These are phyloP conservation scores for Syrista parreyssii DNA, from an alignment of 2,888 invertebrate species.

Conservation along the genomic window DNA sequence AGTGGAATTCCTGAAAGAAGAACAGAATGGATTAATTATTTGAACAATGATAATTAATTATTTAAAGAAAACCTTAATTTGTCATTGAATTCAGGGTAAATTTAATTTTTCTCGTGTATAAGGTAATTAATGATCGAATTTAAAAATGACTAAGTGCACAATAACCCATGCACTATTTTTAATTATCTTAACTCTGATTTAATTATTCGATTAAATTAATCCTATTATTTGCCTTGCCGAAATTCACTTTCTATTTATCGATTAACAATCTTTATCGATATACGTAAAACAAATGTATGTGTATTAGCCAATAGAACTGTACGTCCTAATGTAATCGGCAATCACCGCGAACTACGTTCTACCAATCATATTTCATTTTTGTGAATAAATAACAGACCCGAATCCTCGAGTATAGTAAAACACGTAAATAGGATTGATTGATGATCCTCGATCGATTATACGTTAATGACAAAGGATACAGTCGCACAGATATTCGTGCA, in stretches of 20 bases:
- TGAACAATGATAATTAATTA: too few relatives aligned
- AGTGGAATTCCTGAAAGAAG: not conserved
- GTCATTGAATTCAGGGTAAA: not conserved
- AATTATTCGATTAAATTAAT: not conserved
- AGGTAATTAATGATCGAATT: not conserved
- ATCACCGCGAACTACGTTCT: not conserved
- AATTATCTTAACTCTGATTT: too few relatives aligned
- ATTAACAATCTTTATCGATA: not conserved
- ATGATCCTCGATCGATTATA: not conserved
- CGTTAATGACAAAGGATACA: not conserved
- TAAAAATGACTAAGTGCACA: not conserved
- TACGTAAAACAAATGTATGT: not conserved
- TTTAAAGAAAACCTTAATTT: too few relatives aligned
- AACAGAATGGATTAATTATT: not conserved
- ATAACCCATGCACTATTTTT: not conserved
- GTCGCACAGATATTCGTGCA: not conserved
- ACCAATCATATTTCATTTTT: not conserved
- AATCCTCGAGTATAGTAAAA: not conserved
- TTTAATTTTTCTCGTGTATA: not conserved
- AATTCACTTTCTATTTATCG: not conserved
- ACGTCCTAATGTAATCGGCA: not conserved
- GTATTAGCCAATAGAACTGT: not conserved
- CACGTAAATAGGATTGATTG: not conserved
- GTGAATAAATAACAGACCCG: not conserved
- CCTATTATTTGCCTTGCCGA: not conserved